Evolutionary conservation across 2,888 invertebrate species (phyloP).

Genomic region (Acanthosepion esculentum): DNA sequence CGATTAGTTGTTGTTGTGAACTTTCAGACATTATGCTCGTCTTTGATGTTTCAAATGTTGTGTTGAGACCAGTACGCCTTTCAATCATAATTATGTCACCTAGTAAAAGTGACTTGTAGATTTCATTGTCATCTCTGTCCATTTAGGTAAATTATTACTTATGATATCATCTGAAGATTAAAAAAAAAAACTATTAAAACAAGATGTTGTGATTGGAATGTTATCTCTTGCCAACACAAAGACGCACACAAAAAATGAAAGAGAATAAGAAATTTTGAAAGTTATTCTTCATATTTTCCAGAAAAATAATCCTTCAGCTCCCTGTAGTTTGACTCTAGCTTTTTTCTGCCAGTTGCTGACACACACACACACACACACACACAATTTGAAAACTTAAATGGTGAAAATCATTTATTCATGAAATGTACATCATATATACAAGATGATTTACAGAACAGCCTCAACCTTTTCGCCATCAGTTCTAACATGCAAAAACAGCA

Average conservation of each 20-base stretch:
- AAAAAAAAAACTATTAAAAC: background rate
- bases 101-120: background rate
- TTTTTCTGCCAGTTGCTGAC: background rate
- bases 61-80: background rate
- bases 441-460: no score
- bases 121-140: background rate
- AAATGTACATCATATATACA: no score
- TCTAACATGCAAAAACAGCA: no score
- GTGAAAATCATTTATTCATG: no score
- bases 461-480: no score
- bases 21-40: background rate
- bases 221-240: background rate
- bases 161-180: background rate
- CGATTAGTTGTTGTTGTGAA: background rate
- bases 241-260: background rate
- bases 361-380: no score
- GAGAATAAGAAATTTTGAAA: background rate
- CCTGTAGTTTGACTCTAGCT: background rate
- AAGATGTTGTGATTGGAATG: background rate
- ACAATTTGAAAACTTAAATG: no score
- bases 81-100: background rate
- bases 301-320: background rate
- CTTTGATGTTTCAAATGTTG: background rate
- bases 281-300: slow-evolving; percentile 18
- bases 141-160: background rate